These are phyloP conservation scores for Mesorhabditis belari DNA, from an alignment of 2,888 invertebrate species.

Conservation along the genomic window DNA sequence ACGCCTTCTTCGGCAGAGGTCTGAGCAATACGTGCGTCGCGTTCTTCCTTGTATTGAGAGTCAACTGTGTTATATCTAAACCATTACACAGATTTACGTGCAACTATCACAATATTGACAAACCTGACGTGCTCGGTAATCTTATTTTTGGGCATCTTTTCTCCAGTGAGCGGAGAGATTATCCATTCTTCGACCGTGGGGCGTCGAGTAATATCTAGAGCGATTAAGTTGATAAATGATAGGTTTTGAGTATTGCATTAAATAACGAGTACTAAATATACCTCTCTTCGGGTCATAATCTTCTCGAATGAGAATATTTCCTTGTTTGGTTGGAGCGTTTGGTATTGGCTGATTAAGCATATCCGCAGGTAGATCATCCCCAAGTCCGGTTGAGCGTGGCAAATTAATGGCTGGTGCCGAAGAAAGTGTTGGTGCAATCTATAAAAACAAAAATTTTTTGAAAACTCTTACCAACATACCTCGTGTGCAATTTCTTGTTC, in stretches of 20 bases:
- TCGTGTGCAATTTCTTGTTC: slow-evolving; percentile 12
- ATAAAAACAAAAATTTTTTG: no score
- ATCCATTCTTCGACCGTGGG: slow-evolving; percentile 64
- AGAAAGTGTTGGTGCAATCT: no score
- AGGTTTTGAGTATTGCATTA: no score
- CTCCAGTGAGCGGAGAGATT: slow-evolving; percentile 95
- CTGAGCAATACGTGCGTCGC: slow-evolving; percentile 69
- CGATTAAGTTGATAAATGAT: no score
- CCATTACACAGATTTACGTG: not conserved
- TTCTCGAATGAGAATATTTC: slow-evolving; percentile 54
- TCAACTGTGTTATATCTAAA: slow-evolving; percentile 51
- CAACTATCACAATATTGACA: slow-evolving; percentile 58
- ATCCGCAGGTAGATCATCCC: not conserved
- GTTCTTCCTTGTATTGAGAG: slow-evolving; percentile 73
- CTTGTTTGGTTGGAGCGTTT: slow-evolving; percentile 57
- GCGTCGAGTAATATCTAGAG: slow-evolving; percentile 1
- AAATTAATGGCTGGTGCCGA: no score
- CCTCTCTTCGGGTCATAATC: slow-evolving; percentile 88
- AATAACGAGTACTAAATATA: no score
- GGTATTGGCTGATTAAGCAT: slow-evolving; percentile 56
- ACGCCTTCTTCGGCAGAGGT: slow-evolving; percentile 68
- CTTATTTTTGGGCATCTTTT: slow-evolving; percentile 90
- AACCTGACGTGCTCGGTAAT: slow-evolving; percentile 90
- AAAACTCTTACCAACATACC: no score
- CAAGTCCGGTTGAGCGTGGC: not conserved